Conservation (phyloP, 2,113 vertebrate genomes). For the Tapirus terrestris region DNA sequence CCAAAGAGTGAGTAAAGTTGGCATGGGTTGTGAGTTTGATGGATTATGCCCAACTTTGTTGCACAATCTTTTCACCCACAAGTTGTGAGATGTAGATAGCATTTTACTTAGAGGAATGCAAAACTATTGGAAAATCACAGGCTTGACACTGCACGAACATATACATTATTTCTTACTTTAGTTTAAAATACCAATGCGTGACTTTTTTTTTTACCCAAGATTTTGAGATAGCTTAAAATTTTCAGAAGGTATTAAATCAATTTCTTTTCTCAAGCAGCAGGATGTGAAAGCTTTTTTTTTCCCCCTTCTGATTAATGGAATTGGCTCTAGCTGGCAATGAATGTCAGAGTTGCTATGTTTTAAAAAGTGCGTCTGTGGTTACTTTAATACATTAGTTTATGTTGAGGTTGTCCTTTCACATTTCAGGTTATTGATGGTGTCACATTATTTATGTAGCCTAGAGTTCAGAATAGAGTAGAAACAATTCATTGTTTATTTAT, state of each 20-base stretch:
- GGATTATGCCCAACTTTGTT: constrained; percentile 77
- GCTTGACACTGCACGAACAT: constrained; percentile 45
- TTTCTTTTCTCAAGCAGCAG: constrained; percentile 55
- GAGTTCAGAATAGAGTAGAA: not conserved
- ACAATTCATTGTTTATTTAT: constrained; percentile 44
- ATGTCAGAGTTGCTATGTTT: not conserved
- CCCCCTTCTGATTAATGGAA: not conserved
- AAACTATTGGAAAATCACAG: constrained; percentile 72
- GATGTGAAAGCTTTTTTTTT: not conserved
- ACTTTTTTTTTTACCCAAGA: constrained; percentile 63
- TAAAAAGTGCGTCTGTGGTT: not conserved
- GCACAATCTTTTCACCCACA: constrained; percentile 79
- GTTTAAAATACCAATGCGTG: constrained; percentile 68
- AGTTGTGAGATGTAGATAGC: constrained; percentile 80
- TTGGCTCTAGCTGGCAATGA: not conserved
- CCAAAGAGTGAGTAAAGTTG: constrained; percentile 69
- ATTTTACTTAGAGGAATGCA: constrained; percentile 76
- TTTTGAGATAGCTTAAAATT: constrained; percentile 59
- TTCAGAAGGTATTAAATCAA: constrained; percentile 65
- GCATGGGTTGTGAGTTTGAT: constrained; percentile 71
- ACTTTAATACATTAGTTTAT: constrained; percentile 39
- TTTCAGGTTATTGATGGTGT: not conserved
- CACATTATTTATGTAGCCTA: constrained; percentile 18
- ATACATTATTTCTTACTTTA: constrained; percentile 66
- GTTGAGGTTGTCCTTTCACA: not conserved